Conservation (phyloP, 2,797 vertebrate genomes). For the Coranthus polyacanthus region DNA sequence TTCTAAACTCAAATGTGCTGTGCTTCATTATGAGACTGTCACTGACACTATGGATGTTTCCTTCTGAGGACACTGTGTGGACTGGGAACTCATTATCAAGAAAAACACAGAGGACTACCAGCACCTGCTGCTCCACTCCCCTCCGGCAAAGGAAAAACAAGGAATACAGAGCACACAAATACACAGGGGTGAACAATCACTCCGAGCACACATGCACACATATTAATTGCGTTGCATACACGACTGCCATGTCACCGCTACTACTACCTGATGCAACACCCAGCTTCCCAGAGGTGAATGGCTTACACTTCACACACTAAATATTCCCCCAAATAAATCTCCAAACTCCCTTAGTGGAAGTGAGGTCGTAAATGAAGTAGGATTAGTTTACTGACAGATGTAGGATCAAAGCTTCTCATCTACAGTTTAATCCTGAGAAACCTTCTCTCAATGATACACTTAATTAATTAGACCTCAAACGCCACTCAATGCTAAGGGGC, state of each 20-base stretch:
- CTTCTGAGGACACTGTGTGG: conserved; percentile 55
- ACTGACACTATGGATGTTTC: conserved; percentile 39
- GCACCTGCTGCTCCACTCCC: conserved; percentile 72
- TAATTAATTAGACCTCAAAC: conserved; percentile 57
- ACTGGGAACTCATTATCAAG: conserved; percentile 77
- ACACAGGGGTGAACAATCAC: conserved; percentile 49
- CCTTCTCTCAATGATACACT: conserved; percentile 26
- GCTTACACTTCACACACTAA: conserved; percentile 18
- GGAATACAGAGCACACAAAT: conserved; percentile 42
- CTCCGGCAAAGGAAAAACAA: conserved; percentile 54
- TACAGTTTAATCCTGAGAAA: conserved; percentile 57
- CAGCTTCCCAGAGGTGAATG: conserved; percentile 26
- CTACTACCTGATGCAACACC: conserved; percentile 60
- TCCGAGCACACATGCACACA: conserved; percentile 24
- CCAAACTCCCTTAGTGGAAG: conserved; percentile 29
- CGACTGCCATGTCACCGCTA: conserved; percentile 2
- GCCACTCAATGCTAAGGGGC: neutral
- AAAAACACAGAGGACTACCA: conserved; percentile 64
- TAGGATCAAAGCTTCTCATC: conserved; percentile 57
- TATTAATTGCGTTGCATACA: conserved; percentile 43
- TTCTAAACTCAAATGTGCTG: neutral
- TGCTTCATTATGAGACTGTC: conserved; percentile 32
- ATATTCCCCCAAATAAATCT: conserved; percentile 28
- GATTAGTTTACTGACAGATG: conserved; percentile 60
- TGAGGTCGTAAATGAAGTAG: conserved; percentile 53